Evolutionary conservation across 2,797 vertebrate genomes (phyloP), one percentile per base, ranked within the genome.

Genomic region (Melopsittacus undulatus): DNA sequence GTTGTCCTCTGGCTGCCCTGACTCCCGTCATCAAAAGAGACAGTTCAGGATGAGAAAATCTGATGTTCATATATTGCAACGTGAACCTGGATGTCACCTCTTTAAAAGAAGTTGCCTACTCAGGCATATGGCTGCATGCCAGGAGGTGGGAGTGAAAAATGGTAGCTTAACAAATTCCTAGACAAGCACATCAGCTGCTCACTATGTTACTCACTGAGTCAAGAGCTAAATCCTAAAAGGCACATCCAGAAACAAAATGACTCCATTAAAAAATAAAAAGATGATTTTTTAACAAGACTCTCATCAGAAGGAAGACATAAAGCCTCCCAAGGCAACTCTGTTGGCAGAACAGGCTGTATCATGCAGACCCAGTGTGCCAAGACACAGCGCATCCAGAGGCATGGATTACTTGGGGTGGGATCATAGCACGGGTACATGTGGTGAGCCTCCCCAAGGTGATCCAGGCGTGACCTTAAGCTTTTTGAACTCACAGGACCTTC

Each of bases 381-480:
- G 48, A 66, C 9, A 32, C 38, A 32, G 45, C 38, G 56, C 24
- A 45, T 13, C 13, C 42, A 40, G 40, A 49, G 43, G 17, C 8
- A 17, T 5, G 4, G 34, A 12, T 67, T 7, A 29, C 74, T 3
- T 5, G 7, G 15, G 22, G 5, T 17, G 4, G 52, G 36, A 43
- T 48, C 23, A n/a, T 4, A 48, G n/a, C 5, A 13, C 2, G 19
- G 22, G 38, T 34, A 59, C 1, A 0, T 8, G 18, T 11, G 20
- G 14, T 30, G 27, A 67, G 32, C 21, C 38, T 19, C 21, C 16
- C 9, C 24, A 51, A 7, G 10, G 27, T 49, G n/a, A 82, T 40
- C 9, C 11, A 43, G 15, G 16, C 29, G 36, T 36, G 74, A 26
- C n/a, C n/a, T 56, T 67, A 61, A 54, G 52, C 11, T 86, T 86